phyloP scores from a whole-genome alignment of 1,140 invertebrate species.

The Microvelia longipes region DNA sequence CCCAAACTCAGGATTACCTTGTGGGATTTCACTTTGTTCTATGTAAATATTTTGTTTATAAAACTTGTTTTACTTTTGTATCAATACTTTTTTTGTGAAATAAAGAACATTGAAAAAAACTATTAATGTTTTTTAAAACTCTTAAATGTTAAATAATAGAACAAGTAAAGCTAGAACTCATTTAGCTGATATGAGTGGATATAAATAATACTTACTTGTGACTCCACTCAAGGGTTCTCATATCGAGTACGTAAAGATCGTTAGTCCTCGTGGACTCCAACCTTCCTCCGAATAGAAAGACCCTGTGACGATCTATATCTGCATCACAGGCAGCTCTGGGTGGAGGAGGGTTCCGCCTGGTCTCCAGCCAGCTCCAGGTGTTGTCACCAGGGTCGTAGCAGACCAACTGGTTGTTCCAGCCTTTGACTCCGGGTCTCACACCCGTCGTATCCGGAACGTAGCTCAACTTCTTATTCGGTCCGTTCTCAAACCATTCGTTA shows the following conservation, averaged over 20 bases:
- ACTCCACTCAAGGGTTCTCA: constrained; percentile 31
- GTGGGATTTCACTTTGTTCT: too few species aligned
- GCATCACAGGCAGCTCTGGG: constrained; percentile 34
- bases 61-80: too few species aligned
- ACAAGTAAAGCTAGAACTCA: too few species aligned
- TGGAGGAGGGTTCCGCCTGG: constrained; percentile 26
- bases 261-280: constrained; percentile 28
- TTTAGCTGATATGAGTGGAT: too few species aligned
- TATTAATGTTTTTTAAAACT: constrained; percentile 2
- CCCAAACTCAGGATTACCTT: too few species aligned
- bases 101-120: too few species aligned
- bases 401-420: constrained; percentile 34
- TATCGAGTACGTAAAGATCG: constrained; percentile 33
- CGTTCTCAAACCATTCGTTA: constrained; percentile 22
- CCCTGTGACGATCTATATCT: constrained; percentile 24
- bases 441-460: constrained; percentile 19
- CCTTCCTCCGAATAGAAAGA: constrained; percentile 36
- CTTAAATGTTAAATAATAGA: too few species aligned
- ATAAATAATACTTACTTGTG: too few species aligned
- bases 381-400: constrained; percentile 25
- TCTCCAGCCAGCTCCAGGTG: constrained; percentile 17
- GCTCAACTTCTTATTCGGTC: too few species aligned
- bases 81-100: too few species aligned
- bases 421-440: constrained; percentile 14
- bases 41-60: too few species aligned